phyloP scores from a whole-genome alignment of 92 coral and sea anemone genomes.

The Heteractis magnifica region DNA sequence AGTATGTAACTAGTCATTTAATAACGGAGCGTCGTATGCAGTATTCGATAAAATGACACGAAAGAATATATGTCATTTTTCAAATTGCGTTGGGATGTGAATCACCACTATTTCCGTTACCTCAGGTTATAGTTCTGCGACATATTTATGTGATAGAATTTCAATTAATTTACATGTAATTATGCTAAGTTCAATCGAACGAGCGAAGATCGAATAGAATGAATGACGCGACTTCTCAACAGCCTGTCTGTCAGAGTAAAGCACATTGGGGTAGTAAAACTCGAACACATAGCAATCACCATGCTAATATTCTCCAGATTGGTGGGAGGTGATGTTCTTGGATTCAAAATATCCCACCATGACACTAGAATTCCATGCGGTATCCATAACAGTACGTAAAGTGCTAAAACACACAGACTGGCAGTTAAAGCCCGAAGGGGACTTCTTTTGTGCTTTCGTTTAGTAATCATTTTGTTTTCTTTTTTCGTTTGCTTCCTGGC shows the following conservation, averaged over 20 bases:
- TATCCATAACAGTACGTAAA: conserved; percentile 30
- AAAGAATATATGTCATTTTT: too few relatives aligned
- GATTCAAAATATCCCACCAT: conserved; percentile 36
- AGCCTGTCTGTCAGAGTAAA: conserved; percentile 32
- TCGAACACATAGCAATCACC: conserved; percentile 44
- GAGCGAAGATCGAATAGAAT: conserved; percentile 23
- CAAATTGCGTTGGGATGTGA: too few relatives aligned
- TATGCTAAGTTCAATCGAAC: conserved; percentile 8
- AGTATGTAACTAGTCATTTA: too few relatives aligned
- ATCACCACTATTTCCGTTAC: too few relatives aligned
- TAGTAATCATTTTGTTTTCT: conserved; percentile 16
- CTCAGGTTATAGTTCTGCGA: too few relatives aligned
- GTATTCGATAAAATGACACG: too few relatives aligned
- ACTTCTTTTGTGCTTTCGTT: conserved; percentile 25
- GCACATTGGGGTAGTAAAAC: conserved; percentile 42
- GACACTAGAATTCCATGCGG: conserved; percentile 39
- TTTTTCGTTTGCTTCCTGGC: conserved; percentile 39
- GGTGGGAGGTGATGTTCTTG: conserved; percentile 6
- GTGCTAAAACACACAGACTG: conserved; percentile 34
- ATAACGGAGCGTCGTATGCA: too few relatives aligned
- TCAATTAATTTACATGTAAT: neutral
- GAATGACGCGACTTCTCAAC: conserved; percentile 26
- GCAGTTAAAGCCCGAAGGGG: conserved; percentile 40
- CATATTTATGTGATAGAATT: too few relatives aligned
- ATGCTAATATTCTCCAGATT: conserved; percentile 35